A percentile compares a stretch with the other conserved stretches of the same genome.
phyloP scores from a whole-genome alignment of 2,888 invertebrate species.

The Sinohyriopsis cumingii region DNA sequence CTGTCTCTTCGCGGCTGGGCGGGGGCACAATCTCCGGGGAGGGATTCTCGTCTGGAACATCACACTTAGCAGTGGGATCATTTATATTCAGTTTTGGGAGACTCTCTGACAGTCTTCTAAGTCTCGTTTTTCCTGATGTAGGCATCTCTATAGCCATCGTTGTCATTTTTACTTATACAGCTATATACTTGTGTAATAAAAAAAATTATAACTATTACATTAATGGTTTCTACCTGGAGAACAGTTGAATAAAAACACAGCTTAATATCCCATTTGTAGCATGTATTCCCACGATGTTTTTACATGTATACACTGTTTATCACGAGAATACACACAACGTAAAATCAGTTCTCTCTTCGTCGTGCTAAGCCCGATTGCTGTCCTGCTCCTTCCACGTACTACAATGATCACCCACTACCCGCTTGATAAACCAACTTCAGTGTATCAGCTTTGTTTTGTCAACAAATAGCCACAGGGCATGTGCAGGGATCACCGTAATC shows the following conservation, averaged over 20 bases:
- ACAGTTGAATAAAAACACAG: too few species aligned
- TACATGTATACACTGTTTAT: too few species aligned
- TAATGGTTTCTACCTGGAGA: background rate
- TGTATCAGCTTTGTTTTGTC: too few species aligned
- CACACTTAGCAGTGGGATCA: background rate
- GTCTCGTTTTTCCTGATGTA: constrained; percentile 5
- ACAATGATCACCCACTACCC: too few species aligned
- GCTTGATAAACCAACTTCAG: too few species aligned
- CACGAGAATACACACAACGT: too few species aligned
- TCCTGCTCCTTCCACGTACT: too few species aligned
- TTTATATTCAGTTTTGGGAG: constrained; percentile 8
- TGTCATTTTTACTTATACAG: background rate
- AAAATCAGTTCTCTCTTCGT: too few species aligned
- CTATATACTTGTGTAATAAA: background rate
- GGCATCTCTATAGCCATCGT: background rate
- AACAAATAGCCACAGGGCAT: background rate
- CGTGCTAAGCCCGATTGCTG: too few species aligned
- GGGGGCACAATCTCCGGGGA: constrained; percentile 2
- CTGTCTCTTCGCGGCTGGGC: constrained; percentile 26
- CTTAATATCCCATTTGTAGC: too few species aligned
- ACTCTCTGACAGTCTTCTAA: constrained; percentile 20
- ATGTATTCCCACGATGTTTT: too few species aligned
- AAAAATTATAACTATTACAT: background rate
- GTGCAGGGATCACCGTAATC: background rate
- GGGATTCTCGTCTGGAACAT: constrained; percentile 17